These are phyloP conservation scores for Peromyscus maniculatus DNA, from an alignment of 2,113 vertebrate genomes.

Conservation along the genomic window DNA sequence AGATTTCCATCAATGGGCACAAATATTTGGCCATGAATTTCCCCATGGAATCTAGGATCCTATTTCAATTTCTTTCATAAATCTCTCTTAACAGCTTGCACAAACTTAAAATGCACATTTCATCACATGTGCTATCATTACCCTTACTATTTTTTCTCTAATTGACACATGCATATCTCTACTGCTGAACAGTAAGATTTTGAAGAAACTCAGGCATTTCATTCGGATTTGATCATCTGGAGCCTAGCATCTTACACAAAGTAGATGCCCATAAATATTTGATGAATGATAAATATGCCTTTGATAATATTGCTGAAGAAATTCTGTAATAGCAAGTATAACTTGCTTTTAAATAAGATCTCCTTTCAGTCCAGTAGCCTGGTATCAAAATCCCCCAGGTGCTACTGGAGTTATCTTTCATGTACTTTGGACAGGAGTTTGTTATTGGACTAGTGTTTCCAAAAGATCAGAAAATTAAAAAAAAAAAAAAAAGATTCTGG, in stretches of 20 bases:
- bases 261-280: slow-evolving; percentile 22
- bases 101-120: slow-evolving; percentile 4
- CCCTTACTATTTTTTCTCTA: not conserved
- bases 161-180: not conserved
- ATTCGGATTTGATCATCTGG: not conserved
- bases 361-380: not conserved
- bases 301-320: slow-evolving; percentile 44
- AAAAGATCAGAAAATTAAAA: slow-evolving; percentile 12
- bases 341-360: slow-evolving; percentile 40
- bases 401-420: slow-evolving; percentile 30
- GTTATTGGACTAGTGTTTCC: slow-evolving; percentile 53
- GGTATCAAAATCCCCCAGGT: not conserved
- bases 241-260: not conserved
- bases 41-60: not conserved
- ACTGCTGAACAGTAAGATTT: not conserved
- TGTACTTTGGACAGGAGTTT: slow-evolving; percentile 18
- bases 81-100: not conserved
- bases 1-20: not conserved
- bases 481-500: slow-evolving; percentile 50
- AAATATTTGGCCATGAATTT: not conserved
- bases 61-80: not conserved
- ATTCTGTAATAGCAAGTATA: not conserved
- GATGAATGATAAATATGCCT: not conserved
- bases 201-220: not conserved
- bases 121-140: not conserved